These are phyloP conservation scores for Papilio gigon DNA, from an alignment of 2,888 invertebrate species.

Conservation along the genomic window DNA sequence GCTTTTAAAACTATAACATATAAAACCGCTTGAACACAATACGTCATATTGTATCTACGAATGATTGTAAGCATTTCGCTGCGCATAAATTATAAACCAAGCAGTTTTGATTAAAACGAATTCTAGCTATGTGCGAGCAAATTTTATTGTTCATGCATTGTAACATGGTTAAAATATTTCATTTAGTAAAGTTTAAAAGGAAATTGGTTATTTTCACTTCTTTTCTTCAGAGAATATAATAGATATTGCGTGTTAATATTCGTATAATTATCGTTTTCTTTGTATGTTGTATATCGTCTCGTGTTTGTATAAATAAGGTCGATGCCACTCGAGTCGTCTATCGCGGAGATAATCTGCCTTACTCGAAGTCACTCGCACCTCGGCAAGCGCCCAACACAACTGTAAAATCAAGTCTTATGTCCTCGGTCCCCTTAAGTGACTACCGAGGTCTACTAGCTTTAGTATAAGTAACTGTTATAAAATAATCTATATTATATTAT, in stretches of 20 bases:
- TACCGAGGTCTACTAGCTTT: neutral
- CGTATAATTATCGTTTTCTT: neutral
- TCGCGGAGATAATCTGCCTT: constrained; percentile 17
- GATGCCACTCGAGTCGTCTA: neutral
- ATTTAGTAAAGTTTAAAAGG: too few relatives aligned
- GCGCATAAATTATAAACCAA: neutral
- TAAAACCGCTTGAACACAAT: too few relatives aligned
- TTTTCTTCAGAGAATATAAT: too few relatives aligned
- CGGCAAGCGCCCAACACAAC: constrained; percentile 1
- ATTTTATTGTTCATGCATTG: neutral
- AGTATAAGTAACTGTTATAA: too few relatives aligned
- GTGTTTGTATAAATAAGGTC: constrained; percentile 1
- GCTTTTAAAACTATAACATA: too few relatives aligned
- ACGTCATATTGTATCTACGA: too few relatives aligned
- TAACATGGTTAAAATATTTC: too few relatives aligned
- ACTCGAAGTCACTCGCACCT: constrained; percentile 4
- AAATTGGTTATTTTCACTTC: too few relatives aligned
- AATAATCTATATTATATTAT: too few relatives aligned
- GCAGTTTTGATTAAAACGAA: constrained; percentile 9
- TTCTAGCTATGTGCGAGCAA: neutral
- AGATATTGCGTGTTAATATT: too few relatives aligned
- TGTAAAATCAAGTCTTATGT: constrained; percentile 14
- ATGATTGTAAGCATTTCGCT: too few relatives aligned
- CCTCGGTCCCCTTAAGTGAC: constrained; percentile 6
- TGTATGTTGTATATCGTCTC: neutral